Evolutionary conservation across 2,113 vertebrate genomes (phyloP).

Genomic region (Accipiter cooperii): DNA sequence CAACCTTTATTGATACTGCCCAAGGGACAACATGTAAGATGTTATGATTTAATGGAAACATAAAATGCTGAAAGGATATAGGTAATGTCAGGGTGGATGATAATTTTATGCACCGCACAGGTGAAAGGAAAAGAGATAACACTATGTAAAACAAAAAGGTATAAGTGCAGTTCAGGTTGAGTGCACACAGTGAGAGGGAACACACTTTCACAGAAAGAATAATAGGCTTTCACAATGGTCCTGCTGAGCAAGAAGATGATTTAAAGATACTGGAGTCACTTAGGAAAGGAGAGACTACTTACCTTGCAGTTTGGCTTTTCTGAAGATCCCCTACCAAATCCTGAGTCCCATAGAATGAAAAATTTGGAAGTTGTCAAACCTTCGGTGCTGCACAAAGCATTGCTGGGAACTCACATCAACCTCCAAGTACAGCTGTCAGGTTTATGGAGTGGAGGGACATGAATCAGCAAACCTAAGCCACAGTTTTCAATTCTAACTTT

Average conservation of each 20-base stretch:
- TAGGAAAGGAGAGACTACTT: not conserved
- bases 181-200: not conserved
- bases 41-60: not conserved
- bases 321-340: not conserved
- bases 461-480: not conserved
- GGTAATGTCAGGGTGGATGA: not conserved
- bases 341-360: not conserved
- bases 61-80: not conserved
- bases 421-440: not conserved
- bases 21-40: not conserved
- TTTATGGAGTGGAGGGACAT: not conserved
- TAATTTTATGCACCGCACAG: not conserved
- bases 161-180: not conserved
- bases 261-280: not conserved
- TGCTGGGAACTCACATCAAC: not conserved
- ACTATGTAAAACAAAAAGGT: not conserved
- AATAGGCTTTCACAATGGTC: not conserved
- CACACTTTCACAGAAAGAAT: not conserved
- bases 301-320: not conserved
- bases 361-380: not conserved
- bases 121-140: not conserved
- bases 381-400: not conserved
- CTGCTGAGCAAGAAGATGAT: not conserved
- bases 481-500: not conserved
- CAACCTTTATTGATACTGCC: not conserved